phyloP scores from a whole-genome alignment of 2,113 vertebrate genomes.

The Zeus faber region DNA sequence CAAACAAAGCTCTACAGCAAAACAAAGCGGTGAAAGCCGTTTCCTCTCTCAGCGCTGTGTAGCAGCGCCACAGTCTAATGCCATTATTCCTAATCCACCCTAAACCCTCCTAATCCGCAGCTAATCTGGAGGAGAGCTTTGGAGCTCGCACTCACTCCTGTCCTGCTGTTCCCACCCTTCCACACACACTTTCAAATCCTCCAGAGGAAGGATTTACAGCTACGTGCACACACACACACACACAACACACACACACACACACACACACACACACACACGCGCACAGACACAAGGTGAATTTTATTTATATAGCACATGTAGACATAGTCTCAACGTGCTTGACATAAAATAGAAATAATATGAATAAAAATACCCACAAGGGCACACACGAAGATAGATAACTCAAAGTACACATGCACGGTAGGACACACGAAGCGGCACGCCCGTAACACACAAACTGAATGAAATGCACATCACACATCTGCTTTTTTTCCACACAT shows the following conservation, averaged over 20 bases:
- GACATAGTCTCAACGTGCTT: too few species aligned
- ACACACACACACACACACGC: neutral
- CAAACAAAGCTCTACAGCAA: slow-evolving; percentile 39
- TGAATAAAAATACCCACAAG: neutral
- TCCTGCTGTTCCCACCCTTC: slow-evolving; percentile 62
- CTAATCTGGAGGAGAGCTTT: slow-evolving; percentile 74
- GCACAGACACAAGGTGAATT: too few species aligned
- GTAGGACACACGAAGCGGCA: slow-evolving; percentile 33
- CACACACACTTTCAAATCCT: neutral
- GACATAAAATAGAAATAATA: too few species aligned
- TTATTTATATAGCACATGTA: too few species aligned
- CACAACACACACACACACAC: neutral
- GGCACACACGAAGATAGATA: neutral
- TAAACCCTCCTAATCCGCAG: slow-evolving; percentile 74
- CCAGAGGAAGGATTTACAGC: slow-evolving; percentile 4
- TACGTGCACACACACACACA: neutral
- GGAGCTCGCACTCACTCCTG: slow-evolving; percentile 62
- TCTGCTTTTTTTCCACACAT: slow-evolving; percentile 28
- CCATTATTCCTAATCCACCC: slow-evolving; percentile 74
- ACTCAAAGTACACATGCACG: slow-evolving; percentile 11
- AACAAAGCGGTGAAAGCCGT: slow-evolving; percentile 55
- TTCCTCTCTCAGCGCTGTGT: slow-evolving; percentile 53
- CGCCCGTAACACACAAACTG: slow-evolving; percentile 20
- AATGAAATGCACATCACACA: slow-evolving; percentile 33
- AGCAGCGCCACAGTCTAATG: slow-evolving; percentile 66